Evolutionary conservation across 92 coral and sea anemone species (phyloP).

Genomic region (Palythoa caribaeorum): DNA sequence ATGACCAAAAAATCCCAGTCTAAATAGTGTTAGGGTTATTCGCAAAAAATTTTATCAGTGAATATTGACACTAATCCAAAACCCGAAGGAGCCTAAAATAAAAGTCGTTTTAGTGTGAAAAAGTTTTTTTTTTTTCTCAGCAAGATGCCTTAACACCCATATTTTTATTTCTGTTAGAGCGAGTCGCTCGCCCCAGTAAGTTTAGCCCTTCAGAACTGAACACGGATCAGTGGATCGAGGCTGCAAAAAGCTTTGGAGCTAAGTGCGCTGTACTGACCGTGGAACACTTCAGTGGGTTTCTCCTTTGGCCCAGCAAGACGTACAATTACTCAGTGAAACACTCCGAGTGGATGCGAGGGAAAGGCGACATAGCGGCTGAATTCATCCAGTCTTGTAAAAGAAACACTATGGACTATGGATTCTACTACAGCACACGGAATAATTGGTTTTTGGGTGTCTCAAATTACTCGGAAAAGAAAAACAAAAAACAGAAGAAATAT

Average conservation of each 20-base stretch:
- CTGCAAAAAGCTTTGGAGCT: slow-evolving; percentile 88
- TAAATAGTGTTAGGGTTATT: too few species aligned
- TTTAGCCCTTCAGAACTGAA: slow-evolving; percentile 78
- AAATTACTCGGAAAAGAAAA: slow-evolving; percentile 34
- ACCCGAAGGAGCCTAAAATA: too few species aligned
- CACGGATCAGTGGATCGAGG: slow-evolving; percentile 85
- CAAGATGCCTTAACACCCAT: neutral
- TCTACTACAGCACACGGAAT: slow-evolving; percentile 73
- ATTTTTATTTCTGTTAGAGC: slow-evolving; percentile 39
- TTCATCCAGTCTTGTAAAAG: slow-evolving; percentile 76
- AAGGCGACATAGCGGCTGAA: slow-evolving; percentile 69
- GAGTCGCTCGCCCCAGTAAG: slow-evolving; percentile 67
- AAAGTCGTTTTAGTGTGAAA: too few species aligned
- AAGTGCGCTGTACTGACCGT: slow-evolving; percentile 78
- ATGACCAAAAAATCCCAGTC: too few species aligned
- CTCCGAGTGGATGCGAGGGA: slow-evolving; percentile 78
- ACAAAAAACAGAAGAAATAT: neutral
- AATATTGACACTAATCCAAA: too few species aligned
- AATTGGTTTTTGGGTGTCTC: slow-evolving; percentile 80
- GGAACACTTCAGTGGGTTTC: slow-evolving; percentile 82
- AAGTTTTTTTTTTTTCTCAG: neutral
- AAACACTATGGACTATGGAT: slow-evolving; percentile 65
- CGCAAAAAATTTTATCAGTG: too few species aligned
- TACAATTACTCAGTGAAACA: slow-evolving; percentile 80
- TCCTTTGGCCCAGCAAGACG: slow-evolving; percentile 82